Percentiles rank a stretch among this genome's conserved stretches.
phyloP scores from a whole-genome alignment of 2,797 vertebrate species.

The Perodicticus potto region DNA sequence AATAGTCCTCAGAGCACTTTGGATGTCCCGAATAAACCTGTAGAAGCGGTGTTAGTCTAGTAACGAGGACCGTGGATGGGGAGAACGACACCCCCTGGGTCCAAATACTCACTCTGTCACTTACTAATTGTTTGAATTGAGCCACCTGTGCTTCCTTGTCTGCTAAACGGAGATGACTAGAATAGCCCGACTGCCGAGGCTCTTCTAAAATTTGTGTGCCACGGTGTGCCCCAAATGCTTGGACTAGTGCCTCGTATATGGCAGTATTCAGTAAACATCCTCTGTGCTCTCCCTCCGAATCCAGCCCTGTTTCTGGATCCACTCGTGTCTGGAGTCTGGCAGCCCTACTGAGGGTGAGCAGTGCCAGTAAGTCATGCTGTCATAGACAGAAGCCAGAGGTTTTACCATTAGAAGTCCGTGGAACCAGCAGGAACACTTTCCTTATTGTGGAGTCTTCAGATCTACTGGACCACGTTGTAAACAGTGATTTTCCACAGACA shows the following conservation, averaged over 20 bases:
- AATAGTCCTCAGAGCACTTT: neutral
- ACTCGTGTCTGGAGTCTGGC: neutral
- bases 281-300: neutral
- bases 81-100: neutral
- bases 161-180: neutral
- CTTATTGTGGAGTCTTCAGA: neutral
- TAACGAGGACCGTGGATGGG: neutral
- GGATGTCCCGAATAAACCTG: neutral
- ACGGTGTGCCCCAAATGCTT: neutral
- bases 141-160: neutral
- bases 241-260: accelerated
- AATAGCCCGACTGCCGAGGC: neutral
- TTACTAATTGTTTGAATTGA: neutral
- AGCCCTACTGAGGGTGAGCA: too few relatives aligned
- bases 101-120: neutral
- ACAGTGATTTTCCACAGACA: neutral
- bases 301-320: neutral
- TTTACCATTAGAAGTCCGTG: neutral
- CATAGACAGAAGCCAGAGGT: too few relatives aligned
- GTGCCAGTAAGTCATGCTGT: neutral
- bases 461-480: neutral
- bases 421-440: neutral
- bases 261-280: too few relatives aligned
- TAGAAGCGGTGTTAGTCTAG: neutral
- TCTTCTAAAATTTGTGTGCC: too few relatives aligned